Conservation (phyloP, 2,113 vertebrate species). For the Phylloscopus trochiloides region DNA sequence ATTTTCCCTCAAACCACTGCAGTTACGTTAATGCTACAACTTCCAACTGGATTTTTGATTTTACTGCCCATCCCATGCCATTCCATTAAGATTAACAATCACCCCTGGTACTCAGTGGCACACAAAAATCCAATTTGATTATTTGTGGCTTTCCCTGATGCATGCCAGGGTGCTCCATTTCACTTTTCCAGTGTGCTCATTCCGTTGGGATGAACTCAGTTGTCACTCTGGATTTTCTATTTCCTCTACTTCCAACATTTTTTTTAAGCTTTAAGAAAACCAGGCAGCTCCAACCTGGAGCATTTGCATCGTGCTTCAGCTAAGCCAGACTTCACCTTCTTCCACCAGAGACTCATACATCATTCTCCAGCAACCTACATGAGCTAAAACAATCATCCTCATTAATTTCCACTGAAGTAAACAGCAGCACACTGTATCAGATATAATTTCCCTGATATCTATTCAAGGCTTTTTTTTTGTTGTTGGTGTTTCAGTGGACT, state of each 20-base stretch:
- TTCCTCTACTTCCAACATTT: not conserved
- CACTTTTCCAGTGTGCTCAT: not conserved
- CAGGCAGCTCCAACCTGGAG: not conserved
- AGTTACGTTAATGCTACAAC: not conserved
- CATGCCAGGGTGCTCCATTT: not conserved
- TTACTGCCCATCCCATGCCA: not conserved
- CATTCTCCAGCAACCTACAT: not conserved
- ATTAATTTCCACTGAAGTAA: not conserved
- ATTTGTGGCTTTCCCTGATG: not conserved
- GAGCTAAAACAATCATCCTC: not conserved
- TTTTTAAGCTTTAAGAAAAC: not conserved
- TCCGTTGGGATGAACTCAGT: not conserved
- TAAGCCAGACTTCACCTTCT: conserved; percentile 4
- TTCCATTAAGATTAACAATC: not conserved
- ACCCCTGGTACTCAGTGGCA: not conserved
- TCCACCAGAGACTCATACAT: not conserved
- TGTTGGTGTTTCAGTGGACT: not conserved
- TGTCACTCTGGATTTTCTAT: conserved; percentile 14
- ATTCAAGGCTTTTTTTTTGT: not conserved
- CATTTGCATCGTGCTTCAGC: not conserved
- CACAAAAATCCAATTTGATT: not conserved
- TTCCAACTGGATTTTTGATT: not conserved
- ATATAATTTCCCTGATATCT: not conserved
- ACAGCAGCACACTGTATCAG: not conserved
- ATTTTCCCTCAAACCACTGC: not conserved